These are phyloP conservation scores for Hirtodrosophila confusa DNA, from an alignment of 2,888 invertebrate species.

Conservation along the genomic window DNA sequence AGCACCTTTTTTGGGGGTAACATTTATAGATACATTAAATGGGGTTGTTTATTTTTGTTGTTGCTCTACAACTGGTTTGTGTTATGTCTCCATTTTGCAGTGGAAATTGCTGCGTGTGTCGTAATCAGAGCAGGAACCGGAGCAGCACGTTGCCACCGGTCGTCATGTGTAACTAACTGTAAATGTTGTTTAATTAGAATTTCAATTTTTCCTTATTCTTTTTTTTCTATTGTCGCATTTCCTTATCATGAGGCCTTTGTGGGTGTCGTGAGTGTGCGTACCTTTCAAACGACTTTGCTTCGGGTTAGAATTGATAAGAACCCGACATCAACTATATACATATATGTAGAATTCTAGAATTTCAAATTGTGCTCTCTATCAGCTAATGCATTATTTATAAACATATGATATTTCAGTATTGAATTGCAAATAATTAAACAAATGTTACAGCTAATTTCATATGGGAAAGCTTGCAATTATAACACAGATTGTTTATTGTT, in stretches of 20 bases:
- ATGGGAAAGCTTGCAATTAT: not conserved
- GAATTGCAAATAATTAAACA: constrained; percentile 8
- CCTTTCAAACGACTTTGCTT: constrained; percentile 73
- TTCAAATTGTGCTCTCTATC: not conserved
- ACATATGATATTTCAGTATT: not conserved
- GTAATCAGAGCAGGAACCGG: constrained; percentile 64
- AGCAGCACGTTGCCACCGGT: constrained; percentile 39
- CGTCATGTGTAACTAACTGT: constrained; percentile 31
- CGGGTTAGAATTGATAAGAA: constrained; percentile 53
- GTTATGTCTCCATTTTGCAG: constrained; percentile 47
- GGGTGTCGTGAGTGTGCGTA: constrained; percentile 33
- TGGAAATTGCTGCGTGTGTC: constrained; percentile 36
- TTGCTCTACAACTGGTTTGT: constrained; percentile 23
- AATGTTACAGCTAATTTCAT: not conserved
- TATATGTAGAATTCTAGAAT: not conserved
- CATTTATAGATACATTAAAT: constrained; percentile 30
- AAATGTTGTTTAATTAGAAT: constrained; percentile 60
- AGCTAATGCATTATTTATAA: no score
- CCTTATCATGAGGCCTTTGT: constrained; percentile 52
- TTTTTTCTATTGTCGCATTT: constrained; percentile 6
- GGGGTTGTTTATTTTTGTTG: constrained; percentile 40
- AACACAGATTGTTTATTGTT: constrained; percentile 8
- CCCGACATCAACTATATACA: constrained; percentile 18
- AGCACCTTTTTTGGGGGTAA: constrained; percentile 54
- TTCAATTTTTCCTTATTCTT: constrained; percentile 31